Evolutionary conservation across 2,113 vertebrate genomes (phyloP).

Genomic region (Mixornis gularis): DNA sequence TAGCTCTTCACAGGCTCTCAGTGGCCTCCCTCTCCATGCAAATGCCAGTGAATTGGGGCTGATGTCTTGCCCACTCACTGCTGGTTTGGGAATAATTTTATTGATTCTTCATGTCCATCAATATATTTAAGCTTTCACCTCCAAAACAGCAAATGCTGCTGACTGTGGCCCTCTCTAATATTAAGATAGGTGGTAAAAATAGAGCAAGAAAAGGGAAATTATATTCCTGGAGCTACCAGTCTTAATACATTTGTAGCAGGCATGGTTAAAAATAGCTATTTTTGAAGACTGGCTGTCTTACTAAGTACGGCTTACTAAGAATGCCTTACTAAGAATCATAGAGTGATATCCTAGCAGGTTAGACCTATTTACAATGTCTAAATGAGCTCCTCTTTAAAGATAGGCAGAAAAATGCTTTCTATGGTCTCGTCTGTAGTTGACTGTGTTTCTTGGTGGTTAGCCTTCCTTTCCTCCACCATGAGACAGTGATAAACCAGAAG

Average conservation of each 20-base stretch:
- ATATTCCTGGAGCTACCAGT: not conserved
- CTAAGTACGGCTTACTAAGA: not conserved
- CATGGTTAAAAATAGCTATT: not conserved
- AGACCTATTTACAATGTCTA: not conserved
- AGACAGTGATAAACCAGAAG: not conserved
- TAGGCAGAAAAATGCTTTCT: not conserved
- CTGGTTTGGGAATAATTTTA: not conserved
- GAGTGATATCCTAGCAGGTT: not conserved
- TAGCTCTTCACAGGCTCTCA: not conserved
- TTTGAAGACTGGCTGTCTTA: not conserved
- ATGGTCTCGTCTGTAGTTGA: not conserved
- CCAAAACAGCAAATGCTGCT: not conserved
- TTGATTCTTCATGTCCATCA: accelerated
- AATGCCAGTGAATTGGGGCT: not conserved
- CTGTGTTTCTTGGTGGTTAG: not conserved
- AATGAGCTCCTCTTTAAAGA: not conserved
- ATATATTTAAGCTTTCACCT: not conserved
- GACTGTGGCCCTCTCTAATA: not conserved
- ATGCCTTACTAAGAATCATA: not conserved
- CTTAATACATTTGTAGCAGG: not conserved
- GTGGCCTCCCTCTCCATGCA: not conserved
- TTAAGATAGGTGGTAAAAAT: not conserved
- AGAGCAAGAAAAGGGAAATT: not conserved
- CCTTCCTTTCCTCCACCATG: not conserved
- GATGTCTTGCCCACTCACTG: accelerated